Conservation (phyloP, 2,888 invertebrate species). For the Entomobrya proxima region DNA sequence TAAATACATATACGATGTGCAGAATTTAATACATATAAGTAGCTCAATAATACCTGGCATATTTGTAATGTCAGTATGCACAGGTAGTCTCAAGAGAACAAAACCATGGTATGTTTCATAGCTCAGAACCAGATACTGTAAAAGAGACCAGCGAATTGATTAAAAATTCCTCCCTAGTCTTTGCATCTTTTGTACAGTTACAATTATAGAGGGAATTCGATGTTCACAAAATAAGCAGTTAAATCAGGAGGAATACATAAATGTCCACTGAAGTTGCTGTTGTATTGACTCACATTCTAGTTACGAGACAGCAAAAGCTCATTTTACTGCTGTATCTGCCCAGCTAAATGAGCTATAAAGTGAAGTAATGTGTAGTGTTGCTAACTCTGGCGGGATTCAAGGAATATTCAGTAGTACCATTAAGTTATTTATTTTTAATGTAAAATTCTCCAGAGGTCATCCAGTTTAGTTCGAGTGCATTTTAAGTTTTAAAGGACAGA, state of each 20-base stretch:
- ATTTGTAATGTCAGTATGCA: neutral
- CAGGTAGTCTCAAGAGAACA: neutral
- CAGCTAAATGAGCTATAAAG: neutral
- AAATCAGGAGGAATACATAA: no score
- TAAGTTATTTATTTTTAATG: constrained; percentile 54
- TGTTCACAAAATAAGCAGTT: no score
- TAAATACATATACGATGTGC: no score
- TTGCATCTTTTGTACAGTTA: no score
- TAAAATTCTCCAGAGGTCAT: constrained; percentile 60
- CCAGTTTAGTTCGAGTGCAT: constrained; percentile 54
- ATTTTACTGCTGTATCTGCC: no score
- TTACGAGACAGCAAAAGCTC: no score
- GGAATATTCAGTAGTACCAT: neutral
- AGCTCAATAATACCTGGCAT: no score
- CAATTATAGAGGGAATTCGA: no score
- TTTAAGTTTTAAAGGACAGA: constrained; percentile 51
- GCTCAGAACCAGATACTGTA: neutral
- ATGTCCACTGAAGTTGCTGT: no score
- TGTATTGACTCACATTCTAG: no score
- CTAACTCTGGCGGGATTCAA: neutral
- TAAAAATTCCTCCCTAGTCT: neutral
- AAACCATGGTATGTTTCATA: neutral
- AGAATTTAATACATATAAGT: no score
- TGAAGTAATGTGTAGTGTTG: neutral
- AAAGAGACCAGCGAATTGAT: neutral